A percentile compares a stretch with the other conserved stretches of the same genome.
Conservation (phyloP, 92 coral and sea anemone species). For the Epizoanthus scotinus region DNA sequence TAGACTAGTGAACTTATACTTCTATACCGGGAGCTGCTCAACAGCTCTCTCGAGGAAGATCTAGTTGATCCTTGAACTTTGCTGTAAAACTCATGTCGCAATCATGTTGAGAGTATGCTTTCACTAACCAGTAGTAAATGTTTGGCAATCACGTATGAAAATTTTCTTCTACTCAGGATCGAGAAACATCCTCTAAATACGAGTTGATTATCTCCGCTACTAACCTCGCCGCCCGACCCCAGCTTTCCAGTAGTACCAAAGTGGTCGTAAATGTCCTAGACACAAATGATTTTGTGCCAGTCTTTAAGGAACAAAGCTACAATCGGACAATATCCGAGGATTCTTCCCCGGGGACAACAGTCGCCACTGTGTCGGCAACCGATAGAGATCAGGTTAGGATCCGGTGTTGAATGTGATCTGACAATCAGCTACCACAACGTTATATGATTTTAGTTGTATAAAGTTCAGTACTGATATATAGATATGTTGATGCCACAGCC, state of each 20-base stretch:
- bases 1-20: neutral
- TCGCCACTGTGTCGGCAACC: conserved; percentile 80
- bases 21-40: too few relatives aligned
- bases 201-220: conserved; percentile 69
- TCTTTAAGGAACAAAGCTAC: conserved; percentile 69
- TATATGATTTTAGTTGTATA: too few relatives aligned
- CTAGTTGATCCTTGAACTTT: too few relatives aligned
- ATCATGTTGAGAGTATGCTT: too few relatives aligned
- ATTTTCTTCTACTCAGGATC: conserved; percentile 60
- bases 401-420: neutral
- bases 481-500: too few relatives aligned
- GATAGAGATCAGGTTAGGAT: conserved; percentile 80
- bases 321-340: conserved; percentile 80
- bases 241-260: conserved; percentile 64
- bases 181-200: conserved; percentile 66
- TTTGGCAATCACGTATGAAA: neutral
- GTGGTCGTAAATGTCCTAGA: conserved; percentile 76
- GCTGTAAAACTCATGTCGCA: too few relatives aligned
- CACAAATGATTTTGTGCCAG: conserved; percentile 83
- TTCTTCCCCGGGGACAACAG: conserved; percentile 71
- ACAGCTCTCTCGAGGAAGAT: neutral
- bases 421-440: too few relatives aligned
- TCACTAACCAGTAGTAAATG: too few relatives aligned
- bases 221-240: conserved; percentile 76
- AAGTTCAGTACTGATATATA: too few relatives aligned